Conservation (phyloP, 2,797 vertebrate genomes). For the Xenentodon cancila region DNA sequence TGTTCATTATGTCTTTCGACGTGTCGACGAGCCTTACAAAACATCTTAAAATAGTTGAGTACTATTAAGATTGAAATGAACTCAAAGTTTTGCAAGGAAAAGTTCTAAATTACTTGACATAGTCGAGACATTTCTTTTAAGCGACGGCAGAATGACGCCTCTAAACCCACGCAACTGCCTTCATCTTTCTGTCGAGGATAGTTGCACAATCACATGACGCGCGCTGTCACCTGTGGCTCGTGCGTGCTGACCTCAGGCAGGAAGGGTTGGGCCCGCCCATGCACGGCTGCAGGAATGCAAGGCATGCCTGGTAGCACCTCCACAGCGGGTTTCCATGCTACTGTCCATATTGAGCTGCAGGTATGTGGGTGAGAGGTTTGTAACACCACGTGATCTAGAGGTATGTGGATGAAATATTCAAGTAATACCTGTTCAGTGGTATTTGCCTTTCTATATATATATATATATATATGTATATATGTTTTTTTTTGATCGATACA, state of each 20-base stretch:
- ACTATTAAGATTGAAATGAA: neutral
- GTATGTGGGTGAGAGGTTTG: conserved; percentile 1
- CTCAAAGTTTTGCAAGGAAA: neutral
- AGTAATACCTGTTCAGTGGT: neutral
- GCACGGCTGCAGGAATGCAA: conserved; percentile 56
- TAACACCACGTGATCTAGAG: neutral
- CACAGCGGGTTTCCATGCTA: neutral
- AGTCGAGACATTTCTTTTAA: conserved; percentile 1
- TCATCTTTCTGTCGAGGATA: neutral
- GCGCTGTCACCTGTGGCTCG: neutral
- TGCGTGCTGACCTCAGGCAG: conserved; percentile 28
- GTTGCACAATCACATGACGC: conserved; percentile 6
- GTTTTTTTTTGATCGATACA: neutral
- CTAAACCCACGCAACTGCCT: neutral
- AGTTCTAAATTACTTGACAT: neutral
- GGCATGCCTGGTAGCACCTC: conserved; percentile 19
- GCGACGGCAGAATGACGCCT: neutral
- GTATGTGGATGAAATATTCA: neutral
- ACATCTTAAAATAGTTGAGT: too few species aligned
- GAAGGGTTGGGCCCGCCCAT: conserved; percentile 16
- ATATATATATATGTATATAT: too few species aligned
- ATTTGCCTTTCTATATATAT: neutral
- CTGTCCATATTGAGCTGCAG: neutral
- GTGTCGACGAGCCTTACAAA: too few species aligned
- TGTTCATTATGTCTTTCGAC: too few species aligned